These are phyloP conservation scores for Rhinophrynus dorsalis DNA, from an alignment of 2,797 vertebrate genomes.

Conservation along the genomic window DNA sequence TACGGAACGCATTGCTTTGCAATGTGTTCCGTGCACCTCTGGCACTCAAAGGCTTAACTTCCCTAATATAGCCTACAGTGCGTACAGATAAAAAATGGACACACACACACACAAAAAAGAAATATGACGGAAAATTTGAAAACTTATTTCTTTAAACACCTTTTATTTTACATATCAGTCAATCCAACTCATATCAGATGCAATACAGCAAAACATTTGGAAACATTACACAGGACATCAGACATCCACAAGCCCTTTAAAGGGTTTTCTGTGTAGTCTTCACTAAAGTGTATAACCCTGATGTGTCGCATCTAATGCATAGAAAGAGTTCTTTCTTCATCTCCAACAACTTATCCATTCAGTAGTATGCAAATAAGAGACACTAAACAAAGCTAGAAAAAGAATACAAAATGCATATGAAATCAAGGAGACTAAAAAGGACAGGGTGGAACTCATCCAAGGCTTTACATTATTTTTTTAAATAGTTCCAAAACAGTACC, in stretches of 20 bases:
- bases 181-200: slow-evolving; percentile 57
- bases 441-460: slow-evolving; percentile 16
- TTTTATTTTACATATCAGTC: slow-evolving; percentile 45
- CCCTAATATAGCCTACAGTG: too few species aligned
- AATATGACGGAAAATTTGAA: too few species aligned
- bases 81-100: too few species aligned
- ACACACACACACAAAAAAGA: too few species aligned
- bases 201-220: slow-evolving; percentile 60
- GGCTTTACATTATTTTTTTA: not conserved
- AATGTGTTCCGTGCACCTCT: too few species aligned
- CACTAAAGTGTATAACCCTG: slow-evolving; percentile 78
- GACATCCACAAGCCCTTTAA: slow-evolving; percentile 80
- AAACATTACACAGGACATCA: slow-evolving; percentile 78
- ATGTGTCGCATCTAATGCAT: slow-evolving; percentile 55
- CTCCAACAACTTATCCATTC: slow-evolving; percentile 48
- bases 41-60: too few species aligned
- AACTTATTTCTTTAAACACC: slow-evolving; percentile 54
- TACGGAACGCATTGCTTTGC: too few species aligned
- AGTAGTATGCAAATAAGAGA: slow-evolving; percentile 49
- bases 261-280: slow-evolving; percentile 90
- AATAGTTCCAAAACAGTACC: not conserved
- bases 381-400: slow-evolving; percentile 53
- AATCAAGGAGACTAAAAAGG: slow-evolving; percentile 42
- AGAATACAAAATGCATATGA: slow-evolving; percentile 56
- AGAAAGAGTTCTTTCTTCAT: slow-evolving; percentile 51